Conservation (phyloP, 37 sponge, comb jelly and placozoan genomes). For the Mnemiopsis leidyi region DNA sequence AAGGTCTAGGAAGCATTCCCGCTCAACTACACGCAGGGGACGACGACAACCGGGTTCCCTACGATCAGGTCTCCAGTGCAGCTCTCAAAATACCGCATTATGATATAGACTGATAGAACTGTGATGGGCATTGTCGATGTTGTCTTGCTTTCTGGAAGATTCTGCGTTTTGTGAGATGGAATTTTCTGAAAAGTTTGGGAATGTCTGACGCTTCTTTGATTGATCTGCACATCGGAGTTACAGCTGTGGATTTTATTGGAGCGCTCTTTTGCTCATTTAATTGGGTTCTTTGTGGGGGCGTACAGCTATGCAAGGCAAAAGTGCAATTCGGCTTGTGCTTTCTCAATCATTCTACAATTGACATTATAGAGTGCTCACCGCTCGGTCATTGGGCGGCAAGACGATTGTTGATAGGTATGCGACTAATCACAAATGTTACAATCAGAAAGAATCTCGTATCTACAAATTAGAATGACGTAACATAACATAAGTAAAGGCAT, state of each 20-base stretch:
- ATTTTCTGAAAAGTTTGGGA: background rate
- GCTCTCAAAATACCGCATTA: background rate
- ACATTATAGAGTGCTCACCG: no score
- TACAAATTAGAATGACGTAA: no score
- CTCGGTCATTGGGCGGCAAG: no score
- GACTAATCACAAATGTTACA: no score
- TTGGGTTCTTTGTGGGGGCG: background rate
- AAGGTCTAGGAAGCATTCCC: background rate
- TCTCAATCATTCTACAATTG: no score
- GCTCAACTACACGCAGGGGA: background rate
- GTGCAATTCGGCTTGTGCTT: background rate
- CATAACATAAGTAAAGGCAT: no score
- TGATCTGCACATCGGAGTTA: background rate
- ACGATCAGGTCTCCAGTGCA: background rate
- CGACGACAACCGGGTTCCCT: background rate
- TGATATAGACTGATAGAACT: background rate
- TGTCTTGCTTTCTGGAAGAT: background rate
- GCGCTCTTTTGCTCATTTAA: background rate
- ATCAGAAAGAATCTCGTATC: no score
- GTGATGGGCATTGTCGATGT: background rate
- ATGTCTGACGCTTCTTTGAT: background rate
- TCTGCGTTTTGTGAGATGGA: background rate
- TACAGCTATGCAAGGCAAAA: background rate
- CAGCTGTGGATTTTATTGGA: background rate
- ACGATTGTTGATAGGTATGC: no score